Conservation (phyloP, 1,140 invertebrate genomes). For the Drosophila repletoides region DNA sequence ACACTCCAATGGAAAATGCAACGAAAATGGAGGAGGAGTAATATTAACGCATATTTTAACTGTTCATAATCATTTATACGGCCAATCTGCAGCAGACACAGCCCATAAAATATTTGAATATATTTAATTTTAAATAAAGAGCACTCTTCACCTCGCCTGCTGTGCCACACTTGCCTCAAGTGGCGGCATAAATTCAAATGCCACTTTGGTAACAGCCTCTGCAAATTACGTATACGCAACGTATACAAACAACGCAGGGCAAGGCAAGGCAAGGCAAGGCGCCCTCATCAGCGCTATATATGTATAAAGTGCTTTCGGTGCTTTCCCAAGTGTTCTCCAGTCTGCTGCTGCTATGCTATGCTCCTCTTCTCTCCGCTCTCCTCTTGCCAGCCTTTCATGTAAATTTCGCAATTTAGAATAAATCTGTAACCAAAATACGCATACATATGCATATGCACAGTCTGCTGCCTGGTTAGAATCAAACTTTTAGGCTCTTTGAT, state of each 20-base stretch:
- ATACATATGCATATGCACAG: background rate
- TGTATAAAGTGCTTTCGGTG: slow-evolving; percentile 28
- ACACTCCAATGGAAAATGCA: background rate
- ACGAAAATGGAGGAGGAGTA: background rate
- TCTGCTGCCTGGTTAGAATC: background rate
- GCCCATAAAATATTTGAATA: slow-evolving; percentile 56
- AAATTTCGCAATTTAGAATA: slow-evolving; percentile 48
- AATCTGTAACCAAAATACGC: slow-evolving; percentile 47
- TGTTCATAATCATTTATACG: slow-evolving; percentile 61
- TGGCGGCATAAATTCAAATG: slow-evolving; percentile 78
- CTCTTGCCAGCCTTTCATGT: slow-evolving; percentile 33
- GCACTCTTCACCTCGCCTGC: slow-evolving; percentile 35
- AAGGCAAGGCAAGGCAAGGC: background rate
- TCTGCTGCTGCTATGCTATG: background rate
- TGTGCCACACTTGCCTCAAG: slow-evolving; percentile 61
- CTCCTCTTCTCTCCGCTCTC: background rate
- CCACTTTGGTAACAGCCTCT: slow-evolving; percentile 68
- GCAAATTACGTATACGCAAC: slow-evolving; percentile 75
- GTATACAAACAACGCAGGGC: slow-evolving; percentile 39
- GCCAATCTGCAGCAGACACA: slow-evolving; percentile 51
- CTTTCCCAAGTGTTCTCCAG: slow-evolving; percentile 52
- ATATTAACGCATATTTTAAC: slow-evolving; percentile 51
- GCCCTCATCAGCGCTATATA: background rate
- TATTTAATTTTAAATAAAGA: slow-evolving; percentile 73
- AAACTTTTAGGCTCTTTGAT: slow-evolving; percentile 7